phyloP scores from a whole-genome alignment of 1,140 invertebrate genomes.

The Ostrea denselamellosa region DNA sequence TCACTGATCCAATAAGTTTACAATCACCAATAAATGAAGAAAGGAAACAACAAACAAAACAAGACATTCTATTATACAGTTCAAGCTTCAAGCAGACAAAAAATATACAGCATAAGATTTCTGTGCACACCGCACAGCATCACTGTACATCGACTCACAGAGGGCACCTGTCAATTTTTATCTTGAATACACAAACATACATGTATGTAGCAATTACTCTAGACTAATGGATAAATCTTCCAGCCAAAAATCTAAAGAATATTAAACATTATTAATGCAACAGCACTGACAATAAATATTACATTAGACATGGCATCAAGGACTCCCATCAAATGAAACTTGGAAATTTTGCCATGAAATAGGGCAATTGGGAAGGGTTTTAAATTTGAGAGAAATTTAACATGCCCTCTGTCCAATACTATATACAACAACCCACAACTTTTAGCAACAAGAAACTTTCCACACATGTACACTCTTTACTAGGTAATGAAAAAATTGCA shows the following conservation, averaged over 20 bases:
- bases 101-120: neutral
- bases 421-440: conserved; percentile 28
- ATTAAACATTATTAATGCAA: neutral
- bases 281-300: neutral
- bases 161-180: neutral
- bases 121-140: neutral
- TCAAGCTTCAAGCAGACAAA: conserved; percentile 36
- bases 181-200: neutral
- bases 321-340: no score
- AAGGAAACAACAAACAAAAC: conserved; percentile 6
- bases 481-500: conserved; percentile 35
- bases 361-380: neutral
- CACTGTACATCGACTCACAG: conserved; percentile 7
- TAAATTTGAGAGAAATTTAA: neutral
- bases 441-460: conserved; percentile 37
- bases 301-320: neutral
- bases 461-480: conserved; percentile 18
- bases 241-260: neutral
- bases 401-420: conserved; percentile 1
- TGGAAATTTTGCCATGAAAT: neutral
- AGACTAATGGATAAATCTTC: neutral
- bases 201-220: neutral
- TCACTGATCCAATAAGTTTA: neutral
- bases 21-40: conserved; percentile 32
- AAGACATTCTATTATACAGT: conserved; percentile 21